These are phyloP conservation scores for Paratrypauchen microcephalus DNA, from an alignment of 2,797 vertebrate species.

Conservation along the genomic window DNA sequence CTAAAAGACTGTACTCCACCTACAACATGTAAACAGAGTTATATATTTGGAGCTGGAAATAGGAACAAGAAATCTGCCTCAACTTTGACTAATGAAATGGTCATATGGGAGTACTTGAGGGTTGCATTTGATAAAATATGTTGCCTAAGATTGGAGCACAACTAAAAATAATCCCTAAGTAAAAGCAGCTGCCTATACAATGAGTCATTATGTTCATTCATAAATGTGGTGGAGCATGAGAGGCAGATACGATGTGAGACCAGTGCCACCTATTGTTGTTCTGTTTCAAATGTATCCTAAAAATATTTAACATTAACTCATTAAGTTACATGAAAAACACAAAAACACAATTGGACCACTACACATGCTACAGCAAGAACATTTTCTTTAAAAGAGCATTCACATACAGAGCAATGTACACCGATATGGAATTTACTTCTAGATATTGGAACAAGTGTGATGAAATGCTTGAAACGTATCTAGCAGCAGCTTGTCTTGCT, in stretches of 20 bases:
- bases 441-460: no score
- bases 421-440: no score
- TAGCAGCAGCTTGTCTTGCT: no score
- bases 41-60: slow-evolving; percentile 40
- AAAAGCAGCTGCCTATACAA: background rate
- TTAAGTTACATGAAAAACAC: no score
- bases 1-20: slow-evolving; percentile 35
- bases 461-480: no score
- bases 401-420: no score
- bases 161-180: background rate
- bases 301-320: no score
- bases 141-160: background rate
- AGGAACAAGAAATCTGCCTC: background rate
- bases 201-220: slow-evolving; percentile 12
- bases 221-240: background rate
- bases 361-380: no score
- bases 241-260: background rate
- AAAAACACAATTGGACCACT: no score
- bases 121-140: background rate
- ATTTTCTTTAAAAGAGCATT: no score
- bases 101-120: background rate
- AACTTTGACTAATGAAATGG: background rate
- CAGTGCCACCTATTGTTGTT: slow-evolving; percentile 3
- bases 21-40: slow-evolving; percentile 24
- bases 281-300: background rate